Evolutionary conservation across 2,888 invertebrate genomes (phyloP).

Genomic region (Liodrosophila aerea): DNA sequence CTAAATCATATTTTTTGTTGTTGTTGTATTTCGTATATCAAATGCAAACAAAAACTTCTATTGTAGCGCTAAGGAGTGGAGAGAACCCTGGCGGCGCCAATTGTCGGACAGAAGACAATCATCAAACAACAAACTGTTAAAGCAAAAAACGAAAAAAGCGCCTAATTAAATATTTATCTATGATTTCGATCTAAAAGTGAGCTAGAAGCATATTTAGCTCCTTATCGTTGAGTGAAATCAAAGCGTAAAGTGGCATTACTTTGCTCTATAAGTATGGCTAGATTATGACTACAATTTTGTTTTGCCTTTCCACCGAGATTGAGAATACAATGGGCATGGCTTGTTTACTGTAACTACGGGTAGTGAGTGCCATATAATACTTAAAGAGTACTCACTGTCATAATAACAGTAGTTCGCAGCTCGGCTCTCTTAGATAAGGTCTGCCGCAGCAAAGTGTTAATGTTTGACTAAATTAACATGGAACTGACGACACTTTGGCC

Average conservation of each 20-base stretch:
- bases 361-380: constrained; percentile 1
- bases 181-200: constrained; percentile 52
- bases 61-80: constrained; percentile 24
- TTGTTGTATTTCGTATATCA: no score
- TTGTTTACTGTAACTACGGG: constrained; percentile 28
- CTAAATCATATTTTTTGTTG: constrained; percentile 7
- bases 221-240: constrained; percentile 60
- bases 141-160: constrained; percentile 48
- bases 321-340: constrained; percentile 52
- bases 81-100: constrained; percentile 23
- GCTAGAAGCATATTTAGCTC: constrained; percentile 39
- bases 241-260: constrained; percentile 31
- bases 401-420: constrained; percentile 36
- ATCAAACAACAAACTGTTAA: constrained; percentile 33
- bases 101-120: constrained; percentile 27
- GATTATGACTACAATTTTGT: constrained; percentile 27
- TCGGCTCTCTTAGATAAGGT: constrained; percentile 41
- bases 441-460: constrained; percentile 30
- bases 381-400: constrained; percentile 12
- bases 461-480: constrained; percentile 43
- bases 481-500: constrained; percentile 54
- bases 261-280: constrained; percentile 18
- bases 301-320: constrained; percentile 11
- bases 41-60: constrained; percentile 23
- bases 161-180: constrained; percentile 71